phyloP scores from a whole-genome alignment of 2,797 vertebrate genomes.

The Hybognathus amarus region DNA sequence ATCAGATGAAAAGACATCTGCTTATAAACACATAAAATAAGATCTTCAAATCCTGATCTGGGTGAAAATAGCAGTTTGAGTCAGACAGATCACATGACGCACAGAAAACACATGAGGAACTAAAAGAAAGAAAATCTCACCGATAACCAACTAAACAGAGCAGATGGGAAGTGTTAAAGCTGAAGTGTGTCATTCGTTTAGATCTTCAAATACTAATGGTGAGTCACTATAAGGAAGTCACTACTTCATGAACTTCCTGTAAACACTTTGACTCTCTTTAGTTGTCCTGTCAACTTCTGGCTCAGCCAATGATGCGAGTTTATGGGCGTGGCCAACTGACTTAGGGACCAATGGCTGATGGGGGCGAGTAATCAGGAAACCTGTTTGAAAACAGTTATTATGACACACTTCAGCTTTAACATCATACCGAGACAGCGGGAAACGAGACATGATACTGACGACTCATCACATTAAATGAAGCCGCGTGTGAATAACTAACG shows the following conservation, averaged over 20 bases:
- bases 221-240: neutral
- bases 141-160: neutral
- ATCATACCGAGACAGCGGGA: neutral
- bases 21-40: slow-evolving; percentile 21
- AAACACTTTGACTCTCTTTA: neutral
- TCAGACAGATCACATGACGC: neutral
- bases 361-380: neutral
- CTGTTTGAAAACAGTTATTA: neutral
- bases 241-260: neutral
- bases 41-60: slow-evolving; percentile 11
- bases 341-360: neutral
- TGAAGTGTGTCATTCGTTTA: neutral
- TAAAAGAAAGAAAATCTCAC: neutral
- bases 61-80: neutral
- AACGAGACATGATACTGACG: slow-evolving; percentile 3
- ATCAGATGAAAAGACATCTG: slow-evolving; percentile 15
- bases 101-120: neutral
- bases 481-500: neutral
- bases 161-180: neutral
- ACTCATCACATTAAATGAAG: neutral
- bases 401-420: slow-evolving; percentile 19
- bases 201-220: neutral
- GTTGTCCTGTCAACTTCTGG: neutral
- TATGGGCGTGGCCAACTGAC: neutral
- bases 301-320: neutral